phyloP scores from a whole-genome alignment of 2,113 vertebrate genomes.

The Sebastes fasciatus region DNA sequence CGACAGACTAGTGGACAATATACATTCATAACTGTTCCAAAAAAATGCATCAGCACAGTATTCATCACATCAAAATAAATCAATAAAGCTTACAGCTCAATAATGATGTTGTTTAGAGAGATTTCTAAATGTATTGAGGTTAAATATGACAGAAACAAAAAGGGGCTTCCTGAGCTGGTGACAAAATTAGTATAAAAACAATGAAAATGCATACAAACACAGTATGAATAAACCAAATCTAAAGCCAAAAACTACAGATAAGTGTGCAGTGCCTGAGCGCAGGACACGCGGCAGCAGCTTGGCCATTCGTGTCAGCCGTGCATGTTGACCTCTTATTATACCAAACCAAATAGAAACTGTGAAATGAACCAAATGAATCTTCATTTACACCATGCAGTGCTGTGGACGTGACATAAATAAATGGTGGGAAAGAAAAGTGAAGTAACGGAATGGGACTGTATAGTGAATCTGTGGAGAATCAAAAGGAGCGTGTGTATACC shows the following conservation, averaged over 20 bases:
- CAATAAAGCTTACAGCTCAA: neutral
- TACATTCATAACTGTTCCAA: constrained; percentile 29
- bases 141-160: neutral
- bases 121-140: constrained; percentile 9
- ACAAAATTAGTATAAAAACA: neutral
- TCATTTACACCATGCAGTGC: constrained; percentile 50
- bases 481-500: constrained; percentile 86
- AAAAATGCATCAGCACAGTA: constrained; percentile 33
- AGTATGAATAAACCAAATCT: neutral
- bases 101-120: constrained; percentile 17
- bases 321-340: constrained; percentile 36
- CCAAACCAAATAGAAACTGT: constrained; percentile 37
- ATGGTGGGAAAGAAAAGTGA: constrained; percentile 4
- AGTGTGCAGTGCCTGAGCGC: constrained; percentile 14
- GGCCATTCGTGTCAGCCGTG: constrained; percentile 58
- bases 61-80: constrained; percentile 18
- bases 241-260: neutral
- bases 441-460: constrained; percentile 30
- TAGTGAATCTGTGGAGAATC: constrained; percentile 46
- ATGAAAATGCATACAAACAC: constrained; percentile 10
- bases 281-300: constrained; percentile 14
- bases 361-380: neutral
- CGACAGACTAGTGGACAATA: constrained; percentile 20
- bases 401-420: constrained; percentile 22
- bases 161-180: neutral